Conservation (phyloP, 2,797 vertebrate species). For the Sebastiscus tertius region DNA sequence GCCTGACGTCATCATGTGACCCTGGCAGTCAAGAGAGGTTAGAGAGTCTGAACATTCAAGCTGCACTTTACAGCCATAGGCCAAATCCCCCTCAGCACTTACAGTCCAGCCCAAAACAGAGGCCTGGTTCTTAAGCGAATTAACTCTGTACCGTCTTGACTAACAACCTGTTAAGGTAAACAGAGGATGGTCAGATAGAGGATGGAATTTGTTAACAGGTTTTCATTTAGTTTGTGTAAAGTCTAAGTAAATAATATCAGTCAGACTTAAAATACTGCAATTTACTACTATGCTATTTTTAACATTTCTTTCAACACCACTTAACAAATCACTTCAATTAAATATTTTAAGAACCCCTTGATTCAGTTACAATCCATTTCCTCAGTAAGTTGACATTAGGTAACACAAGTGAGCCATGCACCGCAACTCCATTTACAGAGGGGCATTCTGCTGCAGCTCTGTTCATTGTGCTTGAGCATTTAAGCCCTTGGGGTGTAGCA, state of each 20-base stretch:
- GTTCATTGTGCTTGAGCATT: slow-evolving; percentile 67
- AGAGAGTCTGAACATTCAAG: slow-evolving; percentile 37
- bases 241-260: neutral
- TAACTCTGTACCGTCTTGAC: neutral
- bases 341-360: slow-evolving; percentile 23
- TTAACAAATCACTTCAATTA: slow-evolving; percentile 21
- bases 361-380: slow-evolving; percentile 10
- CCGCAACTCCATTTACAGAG: slow-evolving; percentile 23
- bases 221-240: neutral
- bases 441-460: slow-evolving; percentile 55
- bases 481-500: slow-evolving; percentile 65
- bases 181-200: neutral
- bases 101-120: slow-evolving; percentile 4
- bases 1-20: slow-evolving; percentile 68
- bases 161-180: neutral
- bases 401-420: slow-evolving; percentile 20
- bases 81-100: slow-evolving; percentile 15
- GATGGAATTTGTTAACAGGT: neutral
- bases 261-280: neutral
- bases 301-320: neutral
- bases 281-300: neutral
- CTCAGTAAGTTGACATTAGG: slow-evolving; percentile 33
- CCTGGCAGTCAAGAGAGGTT: slow-evolving; percentile 53
- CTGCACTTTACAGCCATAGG: slow-evolving; percentile 31
- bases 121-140: neutral